phyloP scores from a whole-genome alignment of 2,113 vertebrate genomes.

The Nanorana parkeri region DNA sequence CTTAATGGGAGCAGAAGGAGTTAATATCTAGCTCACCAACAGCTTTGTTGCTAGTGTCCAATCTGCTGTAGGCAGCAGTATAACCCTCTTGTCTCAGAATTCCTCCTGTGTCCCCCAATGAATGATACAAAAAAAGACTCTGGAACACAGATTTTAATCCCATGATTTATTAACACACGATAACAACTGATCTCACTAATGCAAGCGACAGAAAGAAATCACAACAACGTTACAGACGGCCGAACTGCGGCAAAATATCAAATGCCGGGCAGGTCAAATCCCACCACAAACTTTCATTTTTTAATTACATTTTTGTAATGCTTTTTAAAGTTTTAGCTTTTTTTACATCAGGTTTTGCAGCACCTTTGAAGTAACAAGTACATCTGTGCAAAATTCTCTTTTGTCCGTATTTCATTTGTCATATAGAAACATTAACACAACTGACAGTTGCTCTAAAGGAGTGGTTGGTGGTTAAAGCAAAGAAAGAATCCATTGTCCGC shows the following conservation, averaged over 20 bases:
- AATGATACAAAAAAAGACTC: neutral
- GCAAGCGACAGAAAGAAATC: constrained; percentile 55
- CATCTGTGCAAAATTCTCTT: constrained; percentile 51
- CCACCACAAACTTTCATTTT: constrained; percentile 30
- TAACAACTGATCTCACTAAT: constrained; percentile 51
- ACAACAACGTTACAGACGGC: constrained; percentile 47
- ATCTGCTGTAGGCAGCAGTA: no score
- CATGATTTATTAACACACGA: constrained; percentile 48
- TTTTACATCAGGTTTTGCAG: constrained; percentile 51
- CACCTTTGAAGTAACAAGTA: constrained; percentile 49
- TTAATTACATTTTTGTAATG: constrained; percentile 27
- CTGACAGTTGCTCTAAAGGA: constrained; percentile 27
- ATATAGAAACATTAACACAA: constrained; percentile 48
- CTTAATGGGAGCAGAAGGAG: no score
- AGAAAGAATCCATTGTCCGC: neutral
- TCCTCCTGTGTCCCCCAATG: no score
- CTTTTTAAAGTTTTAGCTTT: constrained; percentile 22
- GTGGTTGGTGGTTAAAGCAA: constrained; percentile 1
- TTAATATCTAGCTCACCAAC: no score
- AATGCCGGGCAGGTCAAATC: constrained; percentile 42
- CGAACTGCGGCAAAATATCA: constrained; percentile 49
- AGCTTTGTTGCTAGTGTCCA: no score
- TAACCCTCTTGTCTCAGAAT: no score
- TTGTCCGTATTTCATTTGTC: neutral
- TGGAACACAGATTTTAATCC: constrained; percentile 5